These are phyloP conservation scores for Temnothorax nylanderi DNA, from an alignment of 1,140 invertebrate species.

Conservation along the genomic window DNA sequence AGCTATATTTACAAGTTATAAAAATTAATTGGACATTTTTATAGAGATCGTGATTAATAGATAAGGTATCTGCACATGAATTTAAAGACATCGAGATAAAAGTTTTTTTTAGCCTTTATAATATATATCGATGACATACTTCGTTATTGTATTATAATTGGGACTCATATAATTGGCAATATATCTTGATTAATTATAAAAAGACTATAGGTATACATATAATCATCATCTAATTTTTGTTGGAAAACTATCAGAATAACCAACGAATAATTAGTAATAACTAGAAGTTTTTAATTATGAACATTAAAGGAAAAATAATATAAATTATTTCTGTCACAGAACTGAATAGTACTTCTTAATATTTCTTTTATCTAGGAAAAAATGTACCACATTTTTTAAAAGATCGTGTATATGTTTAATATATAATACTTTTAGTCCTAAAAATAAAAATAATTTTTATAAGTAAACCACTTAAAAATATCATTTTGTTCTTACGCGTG, in stretches of 20 bases:
- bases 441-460: constrained; percentile 4
- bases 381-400: neutral
- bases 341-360: neutral
- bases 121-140: neutral
- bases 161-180: neutral
- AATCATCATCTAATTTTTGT: neutral
- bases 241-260: neutral
- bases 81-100: neutral
- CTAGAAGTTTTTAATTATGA: neutral
- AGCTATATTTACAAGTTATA: neutral
- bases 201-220: neutral
- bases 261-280: neutral
- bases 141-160: neutral
- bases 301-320: neutral
- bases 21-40: constrained; percentile 1
- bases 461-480: neutral
- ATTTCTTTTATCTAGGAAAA: neutral
- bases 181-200: neutral
- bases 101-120: neutral
- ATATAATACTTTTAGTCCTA: neutral
- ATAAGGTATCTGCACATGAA: neutral
- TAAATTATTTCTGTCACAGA: neutral
- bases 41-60: neutral
- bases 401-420: neutral
- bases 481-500: neutral